These are phyloP conservation scores for Cyprinodon tularosa DNA, from an alignment of 2,113 vertebrate genomes.

Conservation along the genomic window DNA sequence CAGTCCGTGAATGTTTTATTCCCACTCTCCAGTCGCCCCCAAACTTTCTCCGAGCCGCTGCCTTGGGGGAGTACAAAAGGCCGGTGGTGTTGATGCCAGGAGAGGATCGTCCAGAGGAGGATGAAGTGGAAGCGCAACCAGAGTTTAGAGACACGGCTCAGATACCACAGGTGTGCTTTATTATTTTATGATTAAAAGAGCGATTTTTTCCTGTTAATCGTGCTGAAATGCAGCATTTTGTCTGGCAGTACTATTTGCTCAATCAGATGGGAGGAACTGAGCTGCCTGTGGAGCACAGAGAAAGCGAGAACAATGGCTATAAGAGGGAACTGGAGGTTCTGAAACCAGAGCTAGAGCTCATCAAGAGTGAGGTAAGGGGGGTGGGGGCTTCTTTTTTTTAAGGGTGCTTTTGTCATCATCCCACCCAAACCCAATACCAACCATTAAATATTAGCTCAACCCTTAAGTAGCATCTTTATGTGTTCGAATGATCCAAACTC, in stretches of 20 bases:
- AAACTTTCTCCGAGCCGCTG: constrained; percentile 93
- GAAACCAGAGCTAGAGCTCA: constrained; percentile 83
- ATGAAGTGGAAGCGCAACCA: constrained; percentile 61
- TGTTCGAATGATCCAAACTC: too few species aligned
- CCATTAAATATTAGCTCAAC: too few species aligned
- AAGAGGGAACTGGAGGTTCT: constrained; percentile 86
- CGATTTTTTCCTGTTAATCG: rapidly evolving
- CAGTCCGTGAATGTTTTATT: not conserved
- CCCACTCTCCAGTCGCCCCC: constrained; percentile 84
- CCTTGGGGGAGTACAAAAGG: constrained; percentile 89
- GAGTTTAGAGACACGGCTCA: constrained; percentile 37
- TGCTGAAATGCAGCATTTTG: not conserved
- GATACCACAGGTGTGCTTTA: constrained; percentile 42
- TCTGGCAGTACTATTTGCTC: constrained; percentile 55
- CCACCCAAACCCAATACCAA: not conserved
- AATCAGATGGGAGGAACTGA: constrained; percentile 57
- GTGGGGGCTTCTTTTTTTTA: not conserved
- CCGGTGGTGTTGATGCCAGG: constrained; percentile 88
- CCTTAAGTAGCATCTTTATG: too few species aligned
- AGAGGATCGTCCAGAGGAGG: constrained; percentile 48
- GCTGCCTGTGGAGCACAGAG: constrained; percentile 24
- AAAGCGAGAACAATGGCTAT: constrained; percentile 76
- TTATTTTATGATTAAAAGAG: not conserved
- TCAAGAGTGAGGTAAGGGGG: constrained; percentile 74
- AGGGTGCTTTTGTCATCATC: not conserved